These are phyloP conservation scores for Hephaestus fuliginosus DNA, from an alignment of 2,797 vertebrate genomes.

Conservation along the genomic window DNA sequence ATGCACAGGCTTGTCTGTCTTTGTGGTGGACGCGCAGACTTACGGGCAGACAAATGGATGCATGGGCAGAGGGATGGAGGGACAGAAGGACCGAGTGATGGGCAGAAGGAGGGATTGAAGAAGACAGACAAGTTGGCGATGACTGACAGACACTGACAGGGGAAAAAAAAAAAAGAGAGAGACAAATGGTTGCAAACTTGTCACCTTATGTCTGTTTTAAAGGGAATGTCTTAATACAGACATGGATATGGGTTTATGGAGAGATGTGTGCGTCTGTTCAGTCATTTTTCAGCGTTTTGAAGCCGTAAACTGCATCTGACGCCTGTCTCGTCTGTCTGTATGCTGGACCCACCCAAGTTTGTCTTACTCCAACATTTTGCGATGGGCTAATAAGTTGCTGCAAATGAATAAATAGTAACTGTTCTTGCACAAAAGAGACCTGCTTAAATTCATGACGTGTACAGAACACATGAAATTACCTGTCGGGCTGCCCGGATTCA, in stretches of 20 bases:
- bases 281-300: conserved; percentile 15
- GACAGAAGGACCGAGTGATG: conserved; percentile 66
- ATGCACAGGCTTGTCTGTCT: conserved; percentile 77
- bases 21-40: conserved; percentile 71
- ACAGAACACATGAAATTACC: conserved; percentile 25
- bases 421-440: not conserved
- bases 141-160: conserved; percentile 42
- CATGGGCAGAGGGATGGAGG: conserved; percentile 47
- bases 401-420: not conserved
- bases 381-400: not conserved
- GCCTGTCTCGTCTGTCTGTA: not conserved
- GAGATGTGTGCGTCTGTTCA: not conserved
- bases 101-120: conserved; percentile 44
- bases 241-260: not conserved
- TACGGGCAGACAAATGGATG: conserved; percentile 60
- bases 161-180: not conserved
- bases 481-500: conserved; percentile 27
- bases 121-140: conserved; percentile 57
- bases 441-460: conserved; percentile 12
- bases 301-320: conserved; percentile 6
- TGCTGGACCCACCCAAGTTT: not conserved
- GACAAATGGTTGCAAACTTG: conserved; percentile 37
- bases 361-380: not conserved
- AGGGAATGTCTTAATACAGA: conserved; percentile 18
- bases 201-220: conserved; percentile 35